Conservation (phyloP, 2,113 vertebrate genomes). For the Oceanodroma tethys region DNA sequence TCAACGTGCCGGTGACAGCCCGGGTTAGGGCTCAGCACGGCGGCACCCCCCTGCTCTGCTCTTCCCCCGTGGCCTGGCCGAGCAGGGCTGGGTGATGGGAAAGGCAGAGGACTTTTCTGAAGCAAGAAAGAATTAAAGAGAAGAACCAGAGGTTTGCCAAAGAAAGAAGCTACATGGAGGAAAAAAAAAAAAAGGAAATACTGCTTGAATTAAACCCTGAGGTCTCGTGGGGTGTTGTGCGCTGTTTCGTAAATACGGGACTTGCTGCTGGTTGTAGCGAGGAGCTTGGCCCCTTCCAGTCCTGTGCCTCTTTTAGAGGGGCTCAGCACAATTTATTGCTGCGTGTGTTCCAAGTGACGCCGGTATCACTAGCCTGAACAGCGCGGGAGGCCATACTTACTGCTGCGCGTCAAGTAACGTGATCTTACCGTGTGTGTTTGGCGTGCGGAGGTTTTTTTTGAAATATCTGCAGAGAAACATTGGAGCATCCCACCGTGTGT, state of each 20-base stretch:
- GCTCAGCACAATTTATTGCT: neutral
- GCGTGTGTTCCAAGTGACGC: accelerated
- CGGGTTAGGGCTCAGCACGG: accelerated
- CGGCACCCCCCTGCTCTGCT: neutral
- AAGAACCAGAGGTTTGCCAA: neutral
- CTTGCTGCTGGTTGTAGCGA: neutral
- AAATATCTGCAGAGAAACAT: accelerated
- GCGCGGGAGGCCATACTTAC: accelerated
- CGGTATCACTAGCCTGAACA: accelerated
- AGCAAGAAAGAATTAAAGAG: neutral
- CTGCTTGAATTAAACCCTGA: neutral
- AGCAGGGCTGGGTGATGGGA: neutral
- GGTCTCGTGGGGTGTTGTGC: neutral
- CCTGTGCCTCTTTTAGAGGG: accelerated
- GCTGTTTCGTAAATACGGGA: neutral
- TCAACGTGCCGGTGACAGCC: accelerated
- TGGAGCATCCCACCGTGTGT: accelerated
- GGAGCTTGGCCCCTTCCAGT: neutral
- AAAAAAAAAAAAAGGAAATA: neutral
- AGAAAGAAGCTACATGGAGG: accelerated
- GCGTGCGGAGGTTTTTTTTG: accelerated
- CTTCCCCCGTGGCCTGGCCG: accelerated
- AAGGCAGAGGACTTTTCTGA: neutral
- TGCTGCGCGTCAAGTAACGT: accelerated
- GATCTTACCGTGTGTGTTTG: accelerated